Percentiles rank a stretch among this genome's conserved stretches.
These are phyloP conservation scores for Myripristis murdjan DNA, from an alignment of 2,797 vertebrate species.

Conservation along the genomic window DNA sequence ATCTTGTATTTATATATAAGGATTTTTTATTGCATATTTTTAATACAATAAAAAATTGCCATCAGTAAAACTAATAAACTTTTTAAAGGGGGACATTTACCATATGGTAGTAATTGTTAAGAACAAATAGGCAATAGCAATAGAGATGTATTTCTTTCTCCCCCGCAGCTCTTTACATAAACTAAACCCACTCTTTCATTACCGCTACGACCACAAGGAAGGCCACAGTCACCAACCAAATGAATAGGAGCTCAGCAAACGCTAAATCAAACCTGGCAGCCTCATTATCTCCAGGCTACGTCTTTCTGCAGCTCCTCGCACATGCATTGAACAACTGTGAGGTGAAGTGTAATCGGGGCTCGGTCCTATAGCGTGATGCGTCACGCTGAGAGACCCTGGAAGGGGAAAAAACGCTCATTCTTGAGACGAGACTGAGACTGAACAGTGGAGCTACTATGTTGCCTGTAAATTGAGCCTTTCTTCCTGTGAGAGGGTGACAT, in stretches of 20 bases:
- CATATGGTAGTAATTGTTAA: too few relatives aligned
- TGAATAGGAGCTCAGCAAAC: slow-evolving; percentile 12
- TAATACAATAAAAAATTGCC: too few relatives aligned
- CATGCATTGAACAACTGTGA: slow-evolving; percentile 28
- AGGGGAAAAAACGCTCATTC: slow-evolving; percentile 61
- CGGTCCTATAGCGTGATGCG: slow-evolving; percentile 48
- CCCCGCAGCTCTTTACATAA: slow-evolving; percentile 11
- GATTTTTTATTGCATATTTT: too few relatives aligned
- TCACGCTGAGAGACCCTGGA: slow-evolving; percentile 53
- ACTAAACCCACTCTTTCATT: slow-evolving; percentile 3
- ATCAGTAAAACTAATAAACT: too few relatives aligned
- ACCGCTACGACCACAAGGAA: not conserved
- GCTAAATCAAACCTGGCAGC: slow-evolving; percentile 55
- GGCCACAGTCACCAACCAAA: slow-evolving; percentile 24
- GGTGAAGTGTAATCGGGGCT: slow-evolving; percentile 37
- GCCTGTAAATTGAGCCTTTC: slow-evolving; percentile 87
- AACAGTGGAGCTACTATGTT: slow-evolving; percentile 84
- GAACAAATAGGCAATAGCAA: too few relatives aligned
- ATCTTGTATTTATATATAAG: too few relatives aligned
- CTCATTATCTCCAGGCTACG: slow-evolving; percentile 49
- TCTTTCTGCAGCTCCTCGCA: slow-evolving; percentile 12
- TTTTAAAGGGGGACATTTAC: too few relatives aligned
- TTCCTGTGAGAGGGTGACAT: slow-evolving; percentile 80
- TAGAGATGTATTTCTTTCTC: too few relatives aligned
- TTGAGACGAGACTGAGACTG: slow-evolving; percentile 56